Evolutionary conservation across 2,113 vertebrate genomes (phyloP).

Genomic region (Nymphicus hollandicus): DNA sequence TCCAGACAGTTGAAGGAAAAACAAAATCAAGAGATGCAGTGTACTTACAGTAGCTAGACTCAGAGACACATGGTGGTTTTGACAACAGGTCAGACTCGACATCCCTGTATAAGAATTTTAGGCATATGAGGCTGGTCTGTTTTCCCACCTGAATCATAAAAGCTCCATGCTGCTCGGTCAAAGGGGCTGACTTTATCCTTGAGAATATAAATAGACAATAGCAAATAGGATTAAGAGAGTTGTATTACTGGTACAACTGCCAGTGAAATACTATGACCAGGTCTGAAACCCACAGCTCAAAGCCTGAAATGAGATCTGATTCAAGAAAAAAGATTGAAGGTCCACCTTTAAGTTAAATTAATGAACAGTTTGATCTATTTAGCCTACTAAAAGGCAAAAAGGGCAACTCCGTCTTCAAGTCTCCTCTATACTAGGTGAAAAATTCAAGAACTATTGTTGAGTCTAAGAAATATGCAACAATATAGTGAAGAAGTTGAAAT

Average conservation of each 20-base stretch:
- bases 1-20: not conserved
- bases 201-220: conserved; percentile 30
- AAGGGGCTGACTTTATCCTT: not conserved
- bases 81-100: not conserved
- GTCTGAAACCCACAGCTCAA: not conserved
- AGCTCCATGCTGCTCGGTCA: not conserved
- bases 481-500: not conserved
- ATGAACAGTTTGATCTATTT: not conserved
- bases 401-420: not conserved
- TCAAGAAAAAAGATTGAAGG: not conserved
- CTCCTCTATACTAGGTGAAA: not conserved
- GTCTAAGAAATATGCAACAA: not conserved
- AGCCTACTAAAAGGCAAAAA: not conserved
- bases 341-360: not conserved
- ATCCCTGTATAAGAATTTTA: not conserved
- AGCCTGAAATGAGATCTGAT: not conserved
- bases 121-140: not conserved
- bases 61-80: not conserved
- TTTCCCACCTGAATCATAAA: not conserved
- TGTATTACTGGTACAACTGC: not conserved
- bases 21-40: not conserved
- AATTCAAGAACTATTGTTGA: not conserved
- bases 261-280: not conserved
- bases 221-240: conserved; percentile 13
- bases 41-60: not conserved